Evolutionary conservation across 2,888 invertebrate genomes (phyloP).

Genomic region (Palloptera scutellata): DNA sequence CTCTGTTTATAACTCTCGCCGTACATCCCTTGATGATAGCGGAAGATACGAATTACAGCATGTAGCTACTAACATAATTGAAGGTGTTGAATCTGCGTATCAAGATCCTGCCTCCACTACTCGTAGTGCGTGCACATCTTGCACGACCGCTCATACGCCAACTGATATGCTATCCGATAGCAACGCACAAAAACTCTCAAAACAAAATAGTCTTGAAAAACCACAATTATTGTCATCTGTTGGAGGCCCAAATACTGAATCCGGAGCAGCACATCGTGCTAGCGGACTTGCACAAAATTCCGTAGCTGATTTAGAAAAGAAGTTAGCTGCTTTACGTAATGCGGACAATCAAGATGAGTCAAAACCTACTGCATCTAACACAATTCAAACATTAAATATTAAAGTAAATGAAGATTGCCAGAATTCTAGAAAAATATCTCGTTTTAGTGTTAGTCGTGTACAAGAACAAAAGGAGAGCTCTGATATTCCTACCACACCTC

Average conservation of each 20-base stretch:
- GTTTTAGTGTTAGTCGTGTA: conserved; percentile 57
- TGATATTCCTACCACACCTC: conserved; percentile 16
- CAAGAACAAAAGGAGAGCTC: conserved; percentile 47
- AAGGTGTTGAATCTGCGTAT: conserved; percentile 44
- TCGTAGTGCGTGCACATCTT: conserved; percentile 31
- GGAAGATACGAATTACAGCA: conserved; percentile 54
- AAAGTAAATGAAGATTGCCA: conserved; percentile 46
- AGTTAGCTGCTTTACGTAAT: conserved; percentile 67
- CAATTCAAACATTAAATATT: conserved; percentile 6
- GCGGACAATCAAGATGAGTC: conserved; percentile 53
- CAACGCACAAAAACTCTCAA: conserved; percentile 47
- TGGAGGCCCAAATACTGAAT: conserved; percentile 27
- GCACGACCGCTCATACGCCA: conserved; percentile 43
- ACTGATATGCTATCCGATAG: conserved; percentile 38
- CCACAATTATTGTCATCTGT: conserved; percentile 18
- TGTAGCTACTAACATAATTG: conserved; percentile 51
- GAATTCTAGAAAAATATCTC: conserved; percentile 52
- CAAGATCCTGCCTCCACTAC: conserved; percentile 28
- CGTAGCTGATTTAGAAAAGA: conserved; percentile 69
- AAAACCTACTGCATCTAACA: conserved; percentile 4
- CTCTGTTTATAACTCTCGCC: conserved; percentile 61
- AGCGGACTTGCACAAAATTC: conserved; percentile 51
- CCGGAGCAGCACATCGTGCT: conserved; percentile 34
- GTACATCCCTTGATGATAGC: conserved; percentile 61
- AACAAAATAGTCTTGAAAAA: conserved; percentile 59